Conservation (phyloP, 1,140 invertebrate species). For the Orchesella cincta region DNA sequence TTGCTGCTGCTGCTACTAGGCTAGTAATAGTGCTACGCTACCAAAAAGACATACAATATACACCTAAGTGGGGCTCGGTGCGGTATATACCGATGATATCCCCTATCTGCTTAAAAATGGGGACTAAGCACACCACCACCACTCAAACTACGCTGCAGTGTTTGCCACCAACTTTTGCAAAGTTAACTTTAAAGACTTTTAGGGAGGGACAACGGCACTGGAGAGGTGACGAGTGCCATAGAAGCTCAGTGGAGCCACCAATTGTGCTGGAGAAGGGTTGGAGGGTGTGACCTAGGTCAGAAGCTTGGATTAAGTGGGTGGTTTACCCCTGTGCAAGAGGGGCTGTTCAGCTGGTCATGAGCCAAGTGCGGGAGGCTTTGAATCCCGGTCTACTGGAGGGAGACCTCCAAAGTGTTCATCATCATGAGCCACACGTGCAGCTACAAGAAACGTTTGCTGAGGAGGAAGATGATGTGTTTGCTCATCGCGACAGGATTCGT, state of each 20-base stretch:
- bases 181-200: background rate
- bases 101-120: no score
- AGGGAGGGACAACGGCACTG: background rate
- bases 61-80: no score
- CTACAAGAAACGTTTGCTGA: background rate
- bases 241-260: background rate
- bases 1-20: no score
- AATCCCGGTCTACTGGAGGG: conserved; percentile 36
- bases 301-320: no score
- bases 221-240: background rate
- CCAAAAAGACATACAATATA: no score
- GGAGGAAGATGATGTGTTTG: conserved; percentile 28
- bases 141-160: no score
- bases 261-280: background rate
- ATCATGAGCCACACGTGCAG: background rate
- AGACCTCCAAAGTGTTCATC: conserved; percentile 24
- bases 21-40: no score
- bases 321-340: background rate
- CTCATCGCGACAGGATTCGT: background rate
- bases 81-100: background rate
- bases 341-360: conserved; percentile 34
- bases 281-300: conserved; percentile 14
- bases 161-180: background rate
- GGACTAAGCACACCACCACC: no score
- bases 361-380: conserved; percentile 45